Evolutionary conservation across 2,797 vertebrate species (phyloP).

Genomic region (Spinibarbus caldwelli): DNA sequence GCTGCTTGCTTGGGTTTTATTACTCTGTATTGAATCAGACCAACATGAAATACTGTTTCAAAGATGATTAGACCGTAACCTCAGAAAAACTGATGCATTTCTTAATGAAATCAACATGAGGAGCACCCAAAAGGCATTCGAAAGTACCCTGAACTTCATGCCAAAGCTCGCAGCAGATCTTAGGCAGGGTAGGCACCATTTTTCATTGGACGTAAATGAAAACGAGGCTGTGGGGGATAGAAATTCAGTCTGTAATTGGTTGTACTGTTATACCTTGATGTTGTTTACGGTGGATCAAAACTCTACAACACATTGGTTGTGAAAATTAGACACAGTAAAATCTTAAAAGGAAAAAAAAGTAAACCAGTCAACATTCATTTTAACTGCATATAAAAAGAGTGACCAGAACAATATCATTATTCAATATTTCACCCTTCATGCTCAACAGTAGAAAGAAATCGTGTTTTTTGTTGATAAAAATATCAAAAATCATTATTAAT

Average conservation of each 20-base stretch:
- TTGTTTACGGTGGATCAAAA: not conserved
- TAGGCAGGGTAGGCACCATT: not conserved
- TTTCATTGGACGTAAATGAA: slow-evolving; percentile 11
- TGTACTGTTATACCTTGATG: not conserved
- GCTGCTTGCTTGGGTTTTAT: slow-evolving; percentile 44
- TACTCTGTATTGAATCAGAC: slow-evolving; percentile 41
- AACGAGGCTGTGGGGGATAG: not conserved
- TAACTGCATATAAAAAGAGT: not conserved
- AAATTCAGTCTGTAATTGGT: not conserved
- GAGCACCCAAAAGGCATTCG: slow-evolving; percentile 6
- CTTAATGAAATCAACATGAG: slow-evolving; percentile 41
- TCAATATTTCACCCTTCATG: not conserved
- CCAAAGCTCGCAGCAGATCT: not conserved
- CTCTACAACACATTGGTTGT: not conserved
- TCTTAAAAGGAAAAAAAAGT: too few species aligned
- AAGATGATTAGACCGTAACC: slow-evolving; percentile 34
- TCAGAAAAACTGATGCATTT: slow-evolving; percentile 35
- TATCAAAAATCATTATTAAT: not conserved
- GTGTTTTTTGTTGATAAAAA: not conserved
- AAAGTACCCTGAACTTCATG: not conserved
- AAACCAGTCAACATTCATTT: not conserved
- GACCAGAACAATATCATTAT: not conserved
- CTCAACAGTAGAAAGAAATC: not conserved
- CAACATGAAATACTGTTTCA: slow-evolving; percentile 34
- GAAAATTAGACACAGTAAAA: not conserved